Evolutionary conservation across 2,113 vertebrate genomes (phyloP), one percentile per base, ranked within the genome.

Genomic region (Engraulis encrasicolus): DNA sequence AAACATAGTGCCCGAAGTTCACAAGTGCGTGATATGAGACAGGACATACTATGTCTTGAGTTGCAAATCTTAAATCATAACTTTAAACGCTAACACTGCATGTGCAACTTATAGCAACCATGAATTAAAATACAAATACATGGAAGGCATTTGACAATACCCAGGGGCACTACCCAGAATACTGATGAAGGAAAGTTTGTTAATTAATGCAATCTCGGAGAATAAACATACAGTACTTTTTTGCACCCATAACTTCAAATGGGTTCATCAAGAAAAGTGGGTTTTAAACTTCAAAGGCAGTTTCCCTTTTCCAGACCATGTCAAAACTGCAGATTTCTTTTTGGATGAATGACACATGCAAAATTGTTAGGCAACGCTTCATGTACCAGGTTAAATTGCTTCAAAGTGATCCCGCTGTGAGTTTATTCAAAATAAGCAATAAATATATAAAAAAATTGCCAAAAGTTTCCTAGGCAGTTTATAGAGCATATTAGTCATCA

Each of bases 241-340:
- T 14, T 34, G 31, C 40, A 45, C 40, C 66, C 12, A 34, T 31
- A 5, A 74, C 66, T 34, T 74, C 66, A 74, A 74, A 74, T 36
- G 66, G 66, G 66, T 36, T 15, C 9, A 34, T 74, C 31, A 2
- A 27, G 2, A 17, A 74, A 74, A 14, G 27, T n/a, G n/a, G 17
- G 23, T 27, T 74, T 74, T 74, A 12, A 74, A 74, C 66, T 74
- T 74, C 66, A 74, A 74, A 74, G 31, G 66, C 27, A 66, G 23
- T n/a, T n/a, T n/a, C n/a, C 58, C 14, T 14, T 34, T 74, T 74
- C 66, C 14, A 31, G 66, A 74, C 66, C 23, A 74, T 74, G 31
- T 18, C 27, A 74, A 74, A 74, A 14, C 66, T 34, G 27, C 66
- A 74, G 66, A n/a, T 1, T 66, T 66, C 40, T 66, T 66, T n/a